Evolutionary conservation across 2,113 vertebrate species (phyloP).

Genomic region (Potamarius usumacintae): DNA sequence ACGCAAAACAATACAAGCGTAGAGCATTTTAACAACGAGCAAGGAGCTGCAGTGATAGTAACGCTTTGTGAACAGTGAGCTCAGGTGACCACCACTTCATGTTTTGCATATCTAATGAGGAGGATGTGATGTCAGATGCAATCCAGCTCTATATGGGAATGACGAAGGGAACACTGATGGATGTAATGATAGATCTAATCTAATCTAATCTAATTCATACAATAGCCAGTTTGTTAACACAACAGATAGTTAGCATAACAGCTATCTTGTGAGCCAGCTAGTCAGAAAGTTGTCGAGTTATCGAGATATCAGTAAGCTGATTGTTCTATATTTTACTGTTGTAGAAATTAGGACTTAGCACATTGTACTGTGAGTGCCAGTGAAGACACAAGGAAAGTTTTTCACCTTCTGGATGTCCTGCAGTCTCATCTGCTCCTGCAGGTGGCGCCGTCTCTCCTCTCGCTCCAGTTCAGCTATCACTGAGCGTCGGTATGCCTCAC

Average conservation of each 20-base stretch:
- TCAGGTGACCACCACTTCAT: too few species aligned
- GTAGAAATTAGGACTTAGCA: background rate
- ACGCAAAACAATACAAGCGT: too few species aligned
- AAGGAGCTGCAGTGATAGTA: too few species aligned
- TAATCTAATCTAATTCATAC: background rate
- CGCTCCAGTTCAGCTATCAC: conserved; percentile 56
- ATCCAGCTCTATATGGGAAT: background rate
- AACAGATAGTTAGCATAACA: background rate
- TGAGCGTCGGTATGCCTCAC: conserved; percentile 62
- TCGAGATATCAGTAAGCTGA: background rate
- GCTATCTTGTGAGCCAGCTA: background rate
- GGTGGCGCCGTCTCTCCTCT: conserved; percentile 65
- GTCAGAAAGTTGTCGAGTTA: background rate
- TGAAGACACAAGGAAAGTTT: background rate
- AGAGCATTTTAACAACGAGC: too few species aligned
- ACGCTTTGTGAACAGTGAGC: too few species aligned
- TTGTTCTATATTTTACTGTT: background rate
- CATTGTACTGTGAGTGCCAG: background rate
- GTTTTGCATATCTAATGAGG: too few species aligned
- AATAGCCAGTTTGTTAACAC: background rate
- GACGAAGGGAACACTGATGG: background rate
- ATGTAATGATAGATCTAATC: background rate
- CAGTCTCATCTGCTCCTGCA: conserved; percentile 69
- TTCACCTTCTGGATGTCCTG: conserved; percentile 74
- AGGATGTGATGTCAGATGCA: too few species aligned